These are phyloP conservation scores for Scomber japonicus DNA, from an alignment of 2,113 vertebrate genomes.

Conservation along the genomic window DNA sequence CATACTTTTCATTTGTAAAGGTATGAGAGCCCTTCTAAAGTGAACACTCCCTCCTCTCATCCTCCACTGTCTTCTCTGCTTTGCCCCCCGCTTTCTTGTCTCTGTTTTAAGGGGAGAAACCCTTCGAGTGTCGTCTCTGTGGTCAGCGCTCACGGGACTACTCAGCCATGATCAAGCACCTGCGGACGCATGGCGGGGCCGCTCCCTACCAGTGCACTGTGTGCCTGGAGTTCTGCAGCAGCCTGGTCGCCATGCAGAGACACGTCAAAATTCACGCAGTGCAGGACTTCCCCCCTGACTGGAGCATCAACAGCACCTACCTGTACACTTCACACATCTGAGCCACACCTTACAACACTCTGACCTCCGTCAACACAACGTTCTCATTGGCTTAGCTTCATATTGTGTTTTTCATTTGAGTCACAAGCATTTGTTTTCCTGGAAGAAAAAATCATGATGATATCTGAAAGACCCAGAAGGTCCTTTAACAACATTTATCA, in stretches of 20 bases:
- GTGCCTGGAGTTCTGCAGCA: slow-evolving; percentile 85
- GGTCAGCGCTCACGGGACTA: slow-evolving; percentile 89
- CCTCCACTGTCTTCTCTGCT: slow-evolving; percentile 30
- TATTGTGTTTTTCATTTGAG: background rate
- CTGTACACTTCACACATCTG: slow-evolving; percentile 85
- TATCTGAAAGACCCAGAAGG: background rate
- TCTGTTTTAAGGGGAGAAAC: slow-evolving; percentile 85
- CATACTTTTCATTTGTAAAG: background rate
- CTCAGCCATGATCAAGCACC: slow-evolving; percentile 91
- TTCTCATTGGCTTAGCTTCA: background rate
- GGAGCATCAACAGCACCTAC: slow-evolving; percentile 87
- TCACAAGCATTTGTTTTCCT: background rate
- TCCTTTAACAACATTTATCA: background rate
- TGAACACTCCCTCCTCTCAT: background rate
- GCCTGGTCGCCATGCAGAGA: slow-evolving; percentile 87
- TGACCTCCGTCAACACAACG: background rate
- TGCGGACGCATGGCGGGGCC: slow-evolving; percentile 86
- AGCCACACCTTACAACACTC: background rate
- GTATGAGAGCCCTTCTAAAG: background rate
- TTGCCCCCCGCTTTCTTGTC: background rate
- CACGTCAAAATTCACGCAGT: slow-evolving; percentile 84
- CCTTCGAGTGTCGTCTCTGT: slow-evolving; percentile 88
- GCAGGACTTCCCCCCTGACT: slow-evolving; percentile 86
- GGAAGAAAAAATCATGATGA: background rate
- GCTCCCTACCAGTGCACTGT: slow-evolving; percentile 87